phyloP scores from a whole-genome alignment of 2,797 vertebrate genomes.

The Dendrocincla fuliginosa region DNA sequence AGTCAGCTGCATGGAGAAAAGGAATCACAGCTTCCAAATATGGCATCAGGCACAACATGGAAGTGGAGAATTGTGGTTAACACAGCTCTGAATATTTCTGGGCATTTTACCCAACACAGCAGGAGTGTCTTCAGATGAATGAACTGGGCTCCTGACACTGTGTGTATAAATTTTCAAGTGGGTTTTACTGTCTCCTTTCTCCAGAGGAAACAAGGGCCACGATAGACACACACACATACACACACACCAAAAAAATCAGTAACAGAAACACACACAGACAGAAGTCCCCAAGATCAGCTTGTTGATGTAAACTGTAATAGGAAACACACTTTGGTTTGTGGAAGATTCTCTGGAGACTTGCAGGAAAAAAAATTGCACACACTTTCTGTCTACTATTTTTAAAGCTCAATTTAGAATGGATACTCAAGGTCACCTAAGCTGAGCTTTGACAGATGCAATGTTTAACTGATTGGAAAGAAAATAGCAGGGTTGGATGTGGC shows the following conservation, averaged over 20 bases:
- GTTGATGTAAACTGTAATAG: conserved; percentile 49
- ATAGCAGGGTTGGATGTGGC: background rate
- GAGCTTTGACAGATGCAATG: background rate
- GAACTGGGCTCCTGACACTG: conserved; percentile 26
- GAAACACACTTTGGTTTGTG: conserved; percentile 18
- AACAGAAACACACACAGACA: conserved; percentile 40
- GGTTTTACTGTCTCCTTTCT: conserved; percentile 58
- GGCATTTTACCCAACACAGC: conserved; percentile 61
- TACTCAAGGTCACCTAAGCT: conserved; percentile 1
- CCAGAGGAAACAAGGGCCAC: conserved; percentile 13
- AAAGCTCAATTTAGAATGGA: background rate
- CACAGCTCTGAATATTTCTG: conserved; percentile 49
- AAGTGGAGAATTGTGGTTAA: conserved; percentile 33
- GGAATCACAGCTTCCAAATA: conserved; percentile 48
- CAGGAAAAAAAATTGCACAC: background rate
- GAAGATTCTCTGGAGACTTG: conserved; percentile 23
- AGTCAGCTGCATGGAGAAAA: background rate
- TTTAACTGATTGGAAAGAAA: conserved; percentile 19
- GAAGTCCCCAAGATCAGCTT: conserved; percentile 31
- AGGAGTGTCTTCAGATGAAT: conserved; percentile 50
- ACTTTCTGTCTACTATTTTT: conserved; percentile 27
- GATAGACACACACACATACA: background rate
- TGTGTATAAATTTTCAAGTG: conserved; percentile 59
- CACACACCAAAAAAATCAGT: background rate
- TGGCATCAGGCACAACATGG: conserved; percentile 35